phyloP scores from a whole-genome alignment of 2,888 invertebrate genomes.

The Ypsolopha sequella region DNA sequence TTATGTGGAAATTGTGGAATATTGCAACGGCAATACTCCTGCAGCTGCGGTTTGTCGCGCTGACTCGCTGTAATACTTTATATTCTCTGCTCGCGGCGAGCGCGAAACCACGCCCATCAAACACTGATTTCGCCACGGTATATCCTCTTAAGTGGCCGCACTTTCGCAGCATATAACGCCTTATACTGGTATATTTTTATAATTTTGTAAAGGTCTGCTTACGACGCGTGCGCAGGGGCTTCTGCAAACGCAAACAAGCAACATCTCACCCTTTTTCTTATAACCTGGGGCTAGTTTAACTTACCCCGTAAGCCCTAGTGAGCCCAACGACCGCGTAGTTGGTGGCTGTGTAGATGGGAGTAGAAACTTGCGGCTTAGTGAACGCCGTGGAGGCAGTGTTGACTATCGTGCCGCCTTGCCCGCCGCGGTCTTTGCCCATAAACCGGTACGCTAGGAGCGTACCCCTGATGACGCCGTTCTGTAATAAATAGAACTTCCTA shows the following conservation, averaged over 20 bases:
- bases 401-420: conserved; percentile 80
- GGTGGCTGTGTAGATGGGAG: conserved; percentile 83
- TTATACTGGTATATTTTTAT: too few species aligned
- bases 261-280: background rate
- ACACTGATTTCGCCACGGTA: too few species aligned
- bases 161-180: too few species aligned
- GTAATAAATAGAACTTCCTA: too few species aligned
- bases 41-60: too few species aligned
- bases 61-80: too few species aligned
- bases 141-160: too few species aligned
- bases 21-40: too few species aligned
- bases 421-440: conserved; percentile 82
- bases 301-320: conserved; percentile 79
- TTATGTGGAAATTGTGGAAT: too few species aligned
- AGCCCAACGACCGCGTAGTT: conserved; percentile 82
- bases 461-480: conserved; percentile 84
- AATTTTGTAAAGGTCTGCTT: too few species aligned
- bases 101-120: too few species aligned
- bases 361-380: conserved; percentile 76
- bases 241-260: background rate
- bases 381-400: conserved; percentile 83
- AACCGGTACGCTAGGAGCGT: conserved; percentile 80
- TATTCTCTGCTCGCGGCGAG: too few species aligned
- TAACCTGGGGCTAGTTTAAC: conserved; percentile 14
- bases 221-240: background rate